Evolutionary conservation across 2,797 vertebrate genomes (phyloP), one percentile per base, ranked within the genome.

Genomic region (Coranthus polyacanthus): DNA sequence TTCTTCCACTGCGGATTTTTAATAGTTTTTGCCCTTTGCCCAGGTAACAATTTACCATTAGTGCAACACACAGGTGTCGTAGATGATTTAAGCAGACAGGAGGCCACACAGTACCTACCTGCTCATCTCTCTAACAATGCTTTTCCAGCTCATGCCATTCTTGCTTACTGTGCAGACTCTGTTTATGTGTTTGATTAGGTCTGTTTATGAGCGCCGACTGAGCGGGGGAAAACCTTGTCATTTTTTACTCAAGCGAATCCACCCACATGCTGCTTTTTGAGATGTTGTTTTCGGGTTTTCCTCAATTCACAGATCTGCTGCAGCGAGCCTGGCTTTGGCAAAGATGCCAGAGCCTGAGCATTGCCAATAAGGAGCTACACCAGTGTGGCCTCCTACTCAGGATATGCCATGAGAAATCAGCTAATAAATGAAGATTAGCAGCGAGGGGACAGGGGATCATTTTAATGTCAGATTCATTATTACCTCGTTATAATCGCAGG

Each of bases 161-260:
- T 45, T 20, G 26, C 37, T 65, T 37, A 50, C 16, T 45, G 54
- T 50, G n/a, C 72, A 63, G 54, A 43, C 45, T 68, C 47, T 77
- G 44, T 84, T 80, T 69, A 56, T 82, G 66, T 64, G 2, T 83
- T 78, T 78, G 52, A 83, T 73, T 50, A 60, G 56, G 34, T 65
- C 69, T 84, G 62, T 84, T 84, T 81, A 70, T 78, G 68, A 55
- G 71, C 20, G 42, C 70, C 36, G 47, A 62, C 77, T 81, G 64
- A 82, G 82, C 64, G 5, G 79, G 86, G 79, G 68, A 86, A n/a
- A 86, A 83, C 77, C 83, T 73, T 83, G 77, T 78, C 49, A 62
- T 83, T 81, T 83, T 83, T 82, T 79, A 82, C 77, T 86, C 76
- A 68, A 83, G 69, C 10, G 76, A 80, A 75, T 85, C 88, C 83